These are phyloP conservation scores for Falcaria lacertinaria DNA, from an alignment of 2,888 invertebrate species.

Conservation along the genomic window DNA sequence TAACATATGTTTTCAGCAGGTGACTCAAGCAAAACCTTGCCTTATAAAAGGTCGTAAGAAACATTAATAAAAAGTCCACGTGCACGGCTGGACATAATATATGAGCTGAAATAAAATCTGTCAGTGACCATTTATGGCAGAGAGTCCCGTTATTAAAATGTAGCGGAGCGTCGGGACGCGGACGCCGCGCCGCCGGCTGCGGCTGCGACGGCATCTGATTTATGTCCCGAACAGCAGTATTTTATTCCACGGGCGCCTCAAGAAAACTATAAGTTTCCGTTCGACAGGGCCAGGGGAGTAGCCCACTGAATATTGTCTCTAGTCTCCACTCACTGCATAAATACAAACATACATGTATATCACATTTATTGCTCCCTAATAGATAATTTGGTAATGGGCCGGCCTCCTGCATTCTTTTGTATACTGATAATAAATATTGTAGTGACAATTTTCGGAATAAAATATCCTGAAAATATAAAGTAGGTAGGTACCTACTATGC, in stretches of 20 bases:
- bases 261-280: conserved; percentile 79
- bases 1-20: neutral
- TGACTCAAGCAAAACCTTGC: neutral
- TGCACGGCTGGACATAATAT: conserved; percentile 60
- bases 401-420: conserved; percentile 52
- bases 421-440: conserved; percentile 23
- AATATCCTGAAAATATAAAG: neutral
- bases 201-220: conserved; percentile 71
- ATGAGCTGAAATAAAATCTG: conserved; percentile 73
- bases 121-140: conserved; percentile 70
- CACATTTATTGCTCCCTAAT: conserved; percentile 72
- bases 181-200: conserved; percentile 56
- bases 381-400: conserved; percentile 76
- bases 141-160: conserved; percentile 75
- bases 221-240: conserved; percentile 74
- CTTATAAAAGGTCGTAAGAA: conserved; percentile 5
- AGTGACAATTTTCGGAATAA: conserved; percentile 4
- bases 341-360: conserved; percentile 73
- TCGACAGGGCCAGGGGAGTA: conserved; percentile 74
- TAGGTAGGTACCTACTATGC: too few relatives aligned
- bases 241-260: conserved; percentile 79
- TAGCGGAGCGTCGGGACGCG: conserved; percentile 39
- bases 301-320: conserved; percentile 78
- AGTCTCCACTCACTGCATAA: conserved; percentile 71
- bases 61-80: conserved; percentile 59